Base-by-base conservation (phyloP, 1,140 invertebrate genomes). In the Odontomachus brunneus region DNA sequence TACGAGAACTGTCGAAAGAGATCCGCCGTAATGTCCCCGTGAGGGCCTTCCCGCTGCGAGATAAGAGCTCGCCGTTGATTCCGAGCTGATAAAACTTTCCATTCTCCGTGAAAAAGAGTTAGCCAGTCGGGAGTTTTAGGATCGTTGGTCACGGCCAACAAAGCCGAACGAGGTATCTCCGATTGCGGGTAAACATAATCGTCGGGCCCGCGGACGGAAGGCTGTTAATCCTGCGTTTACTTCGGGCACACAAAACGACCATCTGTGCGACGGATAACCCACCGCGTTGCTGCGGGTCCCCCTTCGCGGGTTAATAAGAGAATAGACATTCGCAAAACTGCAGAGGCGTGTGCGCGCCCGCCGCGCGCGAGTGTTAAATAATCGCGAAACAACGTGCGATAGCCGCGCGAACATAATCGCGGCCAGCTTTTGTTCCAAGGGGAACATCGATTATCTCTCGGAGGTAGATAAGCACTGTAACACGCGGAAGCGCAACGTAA, bases 11-110 rank as follows among this genome's bases (percentile, higher is more conserved):
- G 48, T 53, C 15, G 33, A 15, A 49, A 24, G 22, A 49, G 9
- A 38, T n/a, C 24, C 24, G 29, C 22, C 15, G 24, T 85, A 67
- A 84, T 75, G 57, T 83, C 59, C 84, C 29, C 73, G 29, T 86
- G 76, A 83, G 55, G 29, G 15, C 59, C 48, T 38, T 14, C 49
- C 1, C 5, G 38, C 17, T 12, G 24, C 14, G 19, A 74, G 59
- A 74, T 63, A 62, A 82, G 44, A 24, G 5, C 55, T 4, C 24
- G 15, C 24, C 26, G 2, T 82, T 7, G 44, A 57, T 48, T 11
- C 24, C 19, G 59, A n/a, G 26, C 2, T 24, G 11, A 2, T 1
- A 17, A 15, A 29, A 48, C 0, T 44, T 24, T 14, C 11, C 48
- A 38, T 22, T 57, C 29, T 69, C 49, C 17, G 7, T 24, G 11